Evolutionary conservation across 1,140 invertebrate species (phyloP).

Genomic region (Cecropterus lyciades): DNA sequence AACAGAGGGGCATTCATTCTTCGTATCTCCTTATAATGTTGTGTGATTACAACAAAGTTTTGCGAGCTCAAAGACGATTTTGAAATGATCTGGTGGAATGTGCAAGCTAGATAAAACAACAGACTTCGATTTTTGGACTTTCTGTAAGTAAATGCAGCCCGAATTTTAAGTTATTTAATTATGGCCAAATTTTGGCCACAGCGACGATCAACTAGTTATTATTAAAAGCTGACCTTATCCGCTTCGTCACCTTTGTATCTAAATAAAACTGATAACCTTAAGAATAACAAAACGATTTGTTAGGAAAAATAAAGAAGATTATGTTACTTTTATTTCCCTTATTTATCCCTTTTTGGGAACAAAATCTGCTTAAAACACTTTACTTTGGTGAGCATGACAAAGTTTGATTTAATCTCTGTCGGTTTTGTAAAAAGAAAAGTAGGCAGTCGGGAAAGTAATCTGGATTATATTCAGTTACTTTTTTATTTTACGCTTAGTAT

Average conservation of each 20-base stretch:
- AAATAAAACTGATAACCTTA: no score
- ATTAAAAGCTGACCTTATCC: no score
- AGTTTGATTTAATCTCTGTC: constrained; percentile 28
- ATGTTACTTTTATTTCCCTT: constrained; percentile 5
- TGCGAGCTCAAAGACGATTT: no score
- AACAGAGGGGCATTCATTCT: neutral
- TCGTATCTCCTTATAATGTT: neutral
- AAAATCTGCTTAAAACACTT: constrained; percentile 24
- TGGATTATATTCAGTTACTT: constrained; percentile 20
- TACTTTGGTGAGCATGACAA: constrained; percentile 20
- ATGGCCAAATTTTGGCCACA: no score
- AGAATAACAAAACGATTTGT: neutral
- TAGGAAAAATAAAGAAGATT: neutral
- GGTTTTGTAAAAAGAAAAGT: constrained; percentile 16
- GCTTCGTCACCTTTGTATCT: no score
- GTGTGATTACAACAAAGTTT: no score
- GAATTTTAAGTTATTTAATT: no score
- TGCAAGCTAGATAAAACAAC: no score
- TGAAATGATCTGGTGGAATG: no score
- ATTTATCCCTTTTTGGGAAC: constrained; percentile 4
- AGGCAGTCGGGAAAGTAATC: constrained; percentile 16
- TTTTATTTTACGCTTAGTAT: constrained; percentile 15
- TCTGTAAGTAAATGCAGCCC: no score
- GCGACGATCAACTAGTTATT: no score
- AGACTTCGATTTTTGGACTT: no score